These are phyloP conservation scores for Callithrix jacchus DNA, from an alignment of 2,113 vertebrate genomes.

Conservation along the genomic window DNA sequence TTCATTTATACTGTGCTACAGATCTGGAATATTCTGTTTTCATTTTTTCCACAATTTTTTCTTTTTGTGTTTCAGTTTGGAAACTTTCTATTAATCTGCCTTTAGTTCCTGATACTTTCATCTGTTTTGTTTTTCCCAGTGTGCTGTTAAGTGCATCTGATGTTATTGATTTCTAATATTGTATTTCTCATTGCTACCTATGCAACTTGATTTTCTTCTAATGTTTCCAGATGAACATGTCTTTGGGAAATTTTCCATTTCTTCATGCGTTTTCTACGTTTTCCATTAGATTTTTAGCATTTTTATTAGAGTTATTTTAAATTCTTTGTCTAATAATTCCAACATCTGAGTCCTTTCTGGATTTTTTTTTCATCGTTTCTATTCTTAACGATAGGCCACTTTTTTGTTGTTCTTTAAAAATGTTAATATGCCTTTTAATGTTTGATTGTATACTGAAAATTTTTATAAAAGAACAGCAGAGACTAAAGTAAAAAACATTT, in stretches of 20 bases:
- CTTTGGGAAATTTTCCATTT: not conserved
- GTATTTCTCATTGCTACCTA: not conserved
- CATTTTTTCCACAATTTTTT: not conserved
- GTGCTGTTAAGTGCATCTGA: not conserved
- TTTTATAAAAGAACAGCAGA: not conserved
- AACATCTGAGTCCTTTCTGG: not conserved
- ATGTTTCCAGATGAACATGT: not conserved
- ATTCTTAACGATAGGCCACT: not conserved
- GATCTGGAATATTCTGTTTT: not conserved
- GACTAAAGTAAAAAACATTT: not conserved
- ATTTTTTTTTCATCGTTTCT: not conserved
- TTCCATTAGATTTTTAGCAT: not conserved
- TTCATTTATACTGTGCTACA: not conserved
- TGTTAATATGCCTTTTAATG: not conserved
- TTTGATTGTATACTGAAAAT: not conserved
- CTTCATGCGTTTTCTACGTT: not conserved
- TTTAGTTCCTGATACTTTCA: not conserved
- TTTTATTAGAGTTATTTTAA: not conserved
- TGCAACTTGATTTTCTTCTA: conserved; percentile 1
- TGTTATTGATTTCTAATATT: not conserved
- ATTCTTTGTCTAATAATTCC: not conserved
- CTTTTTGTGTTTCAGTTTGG: not conserved
- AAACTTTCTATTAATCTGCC: not conserved
- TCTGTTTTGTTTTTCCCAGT: not conserved
- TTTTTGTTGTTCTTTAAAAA: not conserved